phyloP scores from a whole-genome alignment of 2,888 invertebrate genomes.

The Lasioglossum calceatum region DNA sequence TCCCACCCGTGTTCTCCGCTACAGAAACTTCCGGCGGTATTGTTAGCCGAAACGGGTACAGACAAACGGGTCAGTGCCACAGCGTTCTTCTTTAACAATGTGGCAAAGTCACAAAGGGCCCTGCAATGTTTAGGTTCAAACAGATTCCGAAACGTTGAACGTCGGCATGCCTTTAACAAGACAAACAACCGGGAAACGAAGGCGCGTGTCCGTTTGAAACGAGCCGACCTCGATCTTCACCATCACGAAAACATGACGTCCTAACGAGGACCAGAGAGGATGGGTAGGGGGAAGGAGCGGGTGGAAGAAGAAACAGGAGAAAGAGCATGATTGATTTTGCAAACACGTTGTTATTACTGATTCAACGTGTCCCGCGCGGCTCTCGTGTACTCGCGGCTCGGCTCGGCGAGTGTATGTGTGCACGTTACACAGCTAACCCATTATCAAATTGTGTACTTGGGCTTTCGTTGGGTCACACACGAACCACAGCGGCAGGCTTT shows the following conservation, averaged over 20 bases:
- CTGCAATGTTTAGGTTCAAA: not conserved
- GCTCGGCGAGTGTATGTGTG: constrained; percentile 66
- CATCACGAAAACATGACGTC: constrained; percentile 35
- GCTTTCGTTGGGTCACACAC: constrained; percentile 72
- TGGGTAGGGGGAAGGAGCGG: not conserved
- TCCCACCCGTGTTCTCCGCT: not conserved
- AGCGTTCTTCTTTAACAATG: constrained; percentile 4
- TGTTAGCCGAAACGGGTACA: not conserved
- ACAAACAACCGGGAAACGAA: constrained; percentile 2
- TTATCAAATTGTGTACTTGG: constrained; percentile 81
- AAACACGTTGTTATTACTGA: constrained; percentile 78
- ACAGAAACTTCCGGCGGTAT: not conserved
- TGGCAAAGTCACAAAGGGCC: constrained; percentile 1
- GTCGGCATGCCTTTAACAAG: not conserved
- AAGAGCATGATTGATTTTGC: constrained; percentile 80
- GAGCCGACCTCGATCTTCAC: constrained; percentile 32
- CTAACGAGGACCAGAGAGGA: constrained; percentile 19
- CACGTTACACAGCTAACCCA: constrained; percentile 79
- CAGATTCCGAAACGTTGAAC: constrained; percentile 9
- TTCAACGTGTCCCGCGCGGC: constrained; percentile 64
- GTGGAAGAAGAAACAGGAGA: constrained; percentile 53
- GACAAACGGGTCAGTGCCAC: not conserved
- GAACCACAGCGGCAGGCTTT: constrained; percentile 66
- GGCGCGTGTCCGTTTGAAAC: not conserved
- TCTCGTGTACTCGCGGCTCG: constrained; percentile 50